Percentiles rank a stretch among this genome's conserved stretches.
Evolutionary conservation across 2,888 invertebrate species (phyloP).

Genomic region (Buathra laborator): DNA sequence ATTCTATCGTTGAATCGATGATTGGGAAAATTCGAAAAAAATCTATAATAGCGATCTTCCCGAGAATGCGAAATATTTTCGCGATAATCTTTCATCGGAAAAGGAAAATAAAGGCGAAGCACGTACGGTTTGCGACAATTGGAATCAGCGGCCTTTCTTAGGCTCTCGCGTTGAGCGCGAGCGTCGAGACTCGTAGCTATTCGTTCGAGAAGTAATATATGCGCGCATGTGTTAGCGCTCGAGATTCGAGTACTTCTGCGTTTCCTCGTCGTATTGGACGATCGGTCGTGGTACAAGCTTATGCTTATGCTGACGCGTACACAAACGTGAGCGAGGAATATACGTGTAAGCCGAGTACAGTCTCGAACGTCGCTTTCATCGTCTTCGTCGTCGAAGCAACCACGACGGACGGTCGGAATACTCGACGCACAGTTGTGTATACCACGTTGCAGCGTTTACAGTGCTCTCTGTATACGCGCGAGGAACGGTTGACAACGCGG

Average conservation of each 20-base stretch:
- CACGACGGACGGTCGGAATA: constrained; percentile 32
- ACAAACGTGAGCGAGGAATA: background rate
- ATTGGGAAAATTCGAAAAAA: too few species aligned
- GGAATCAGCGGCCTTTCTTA: constrained; percentile 7
- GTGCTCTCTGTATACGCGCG: constrained; percentile 36
- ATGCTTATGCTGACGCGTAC: constrained; percentile 6
- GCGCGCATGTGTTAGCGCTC: constrained; percentile 11
- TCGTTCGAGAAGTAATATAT: background rate
- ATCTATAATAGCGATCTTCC: background rate
- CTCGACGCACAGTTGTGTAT: constrained; percentile 50
- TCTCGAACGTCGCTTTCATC: constrained; percentile 11
- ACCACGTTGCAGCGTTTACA: constrained; percentile 66
- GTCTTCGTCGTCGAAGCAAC: constrained; percentile 20
- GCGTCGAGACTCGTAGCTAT: background rate
- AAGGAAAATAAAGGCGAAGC: background rate
- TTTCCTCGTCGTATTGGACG: background rate
- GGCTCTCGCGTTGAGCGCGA: background rate
- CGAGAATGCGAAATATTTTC: background rate
- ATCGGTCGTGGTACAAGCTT: background rate
- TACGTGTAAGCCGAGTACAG: background rate
- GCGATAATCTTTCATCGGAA: background rate
- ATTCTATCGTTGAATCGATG: too few species aligned
- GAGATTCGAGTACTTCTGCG: constrained; percentile 25
- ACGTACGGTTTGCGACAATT: background rate
- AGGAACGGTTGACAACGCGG: constrained; percentile 9